Conservation (phyloP, 2,113 vertebrate genomes). For the Saiga tatarica region DNA sequence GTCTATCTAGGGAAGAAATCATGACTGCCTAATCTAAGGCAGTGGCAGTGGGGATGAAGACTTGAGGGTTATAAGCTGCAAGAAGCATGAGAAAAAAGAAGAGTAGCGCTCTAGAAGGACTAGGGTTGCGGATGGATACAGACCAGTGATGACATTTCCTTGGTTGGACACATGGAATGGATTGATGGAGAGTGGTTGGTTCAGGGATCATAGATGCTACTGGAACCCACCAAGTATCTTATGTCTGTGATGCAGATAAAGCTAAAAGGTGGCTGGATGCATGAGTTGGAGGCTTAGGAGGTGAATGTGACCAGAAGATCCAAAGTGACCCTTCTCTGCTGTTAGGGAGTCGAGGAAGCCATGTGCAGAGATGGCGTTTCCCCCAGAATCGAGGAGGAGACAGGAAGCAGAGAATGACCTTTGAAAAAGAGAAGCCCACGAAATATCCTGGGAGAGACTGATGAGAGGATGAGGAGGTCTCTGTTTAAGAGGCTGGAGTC, state of each 20-base stretch:
- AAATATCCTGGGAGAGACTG: background rate
- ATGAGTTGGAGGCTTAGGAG: background rate
- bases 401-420: background rate
- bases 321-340: background rate
- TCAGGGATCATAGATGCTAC: background rate
- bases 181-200: background rate
- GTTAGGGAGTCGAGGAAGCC: background rate
- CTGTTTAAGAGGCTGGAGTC: background rate
- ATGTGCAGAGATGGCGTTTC: background rate
- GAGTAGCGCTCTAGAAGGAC: background rate
- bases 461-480: rapidly evolving
- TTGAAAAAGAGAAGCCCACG: background rate
- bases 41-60: background rate
- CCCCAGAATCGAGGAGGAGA: background rate
- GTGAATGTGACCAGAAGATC: background rate
- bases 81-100: background rate
- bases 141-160: background rate
- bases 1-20: background rate
- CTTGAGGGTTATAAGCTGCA: background rate
- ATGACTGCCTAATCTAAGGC: background rate
- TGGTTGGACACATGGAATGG: background rate
- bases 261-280: background rate
- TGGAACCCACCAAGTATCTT: background rate
- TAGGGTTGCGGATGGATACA: background rate
- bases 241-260: background rate